Evolutionary conservation across 53 echinoderm and acorn worm genomes (phyloP).

Genomic region (Apostichopus leukothele): DNA sequence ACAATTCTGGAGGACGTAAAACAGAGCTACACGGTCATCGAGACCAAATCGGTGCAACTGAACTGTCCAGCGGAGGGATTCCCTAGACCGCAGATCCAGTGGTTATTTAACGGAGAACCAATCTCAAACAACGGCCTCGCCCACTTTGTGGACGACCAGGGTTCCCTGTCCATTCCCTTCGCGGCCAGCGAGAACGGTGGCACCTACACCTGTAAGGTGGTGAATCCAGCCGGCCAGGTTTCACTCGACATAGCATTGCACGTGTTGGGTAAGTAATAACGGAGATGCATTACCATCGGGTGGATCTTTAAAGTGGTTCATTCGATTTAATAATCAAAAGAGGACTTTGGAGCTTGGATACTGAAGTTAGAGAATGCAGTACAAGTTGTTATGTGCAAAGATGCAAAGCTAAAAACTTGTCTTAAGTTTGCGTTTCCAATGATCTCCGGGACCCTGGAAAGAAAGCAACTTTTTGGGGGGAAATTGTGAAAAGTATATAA

Average conservation of each 20-base stretch:
- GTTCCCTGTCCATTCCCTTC: constrained; percentile 64
- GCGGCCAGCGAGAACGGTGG: constrained; percentile 73
- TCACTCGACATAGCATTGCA: constrained; percentile 66
- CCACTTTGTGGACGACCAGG: constrained; percentile 62
- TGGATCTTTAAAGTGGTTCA: too few relatives aligned
- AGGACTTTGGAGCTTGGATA: too few relatives aligned
- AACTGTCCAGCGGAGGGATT: constrained; percentile 69
- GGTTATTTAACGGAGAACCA: constrained; percentile 71
- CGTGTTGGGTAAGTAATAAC: constrained; percentile 68
- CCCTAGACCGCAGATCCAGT: constrained; percentile 69
- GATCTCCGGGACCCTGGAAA: too few relatives aligned
- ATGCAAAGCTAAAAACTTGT: too few relatives aligned
- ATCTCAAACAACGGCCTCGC: constrained; percentile 66
- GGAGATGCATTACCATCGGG: too few relatives aligned
- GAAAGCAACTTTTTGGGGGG: too few relatives aligned
- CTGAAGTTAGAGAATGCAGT: too few relatives aligned
- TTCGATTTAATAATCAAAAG: too few relatives aligned
- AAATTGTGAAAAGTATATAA: too few relatives aligned
- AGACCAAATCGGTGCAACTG: constrained; percentile 61
- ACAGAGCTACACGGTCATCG: constrained; percentile 62
- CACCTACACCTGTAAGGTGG: constrained; percentile 72
- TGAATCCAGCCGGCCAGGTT: constrained; percentile 65
- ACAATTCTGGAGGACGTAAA: constrained; percentile 27
- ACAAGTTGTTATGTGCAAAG: too few relatives aligned
- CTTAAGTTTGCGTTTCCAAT: too few relatives aligned